A percentile compares a stretch with the other conserved stretches of the same genome.
These are phyloP conservation scores for Drusus annulatus DNA, from an alignment of 1,140 invertebrate species.

Conservation along the genomic window DNA sequence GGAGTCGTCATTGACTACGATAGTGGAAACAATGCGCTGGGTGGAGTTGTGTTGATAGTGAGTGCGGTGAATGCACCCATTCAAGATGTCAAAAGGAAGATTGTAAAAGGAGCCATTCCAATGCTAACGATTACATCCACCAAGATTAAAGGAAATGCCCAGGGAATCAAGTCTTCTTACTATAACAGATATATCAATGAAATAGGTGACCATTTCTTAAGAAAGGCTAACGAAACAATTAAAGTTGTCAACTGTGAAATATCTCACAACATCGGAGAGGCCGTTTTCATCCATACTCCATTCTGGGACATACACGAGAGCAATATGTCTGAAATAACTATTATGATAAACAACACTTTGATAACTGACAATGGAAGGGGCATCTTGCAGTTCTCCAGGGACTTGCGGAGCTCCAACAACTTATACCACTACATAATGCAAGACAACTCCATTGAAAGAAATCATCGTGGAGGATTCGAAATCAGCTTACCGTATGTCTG, in stretches of 20 bases:
- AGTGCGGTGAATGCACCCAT: constrained; percentile 81
- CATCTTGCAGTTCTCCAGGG: constrained; percentile 89
- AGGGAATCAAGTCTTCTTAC: constrained; percentile 87
- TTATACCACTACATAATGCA: constrained; percentile 94
- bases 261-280: constrained; percentile 84
- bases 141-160: constrained; percentile 85
- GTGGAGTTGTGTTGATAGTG: constrained; percentile 86
- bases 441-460: constrained; percentile 90
- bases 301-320: constrained; percentile 86
- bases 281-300: constrained; percentile 86
- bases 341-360: constrained; percentile 88
- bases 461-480: constrained; percentile 87
- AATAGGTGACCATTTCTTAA: constrained; percentile 85
- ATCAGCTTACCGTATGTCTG: constrained; percentile 92
- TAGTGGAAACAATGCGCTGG: constrained; percentile 84
- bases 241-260: constrained; percentile 85
- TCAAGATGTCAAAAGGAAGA: constrained; percentile 79
- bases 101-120: constrained; percentile 83
- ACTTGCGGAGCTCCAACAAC: constrained; percentile 93
- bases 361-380: constrained; percentile 90
- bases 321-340: constrained; percentile 87
- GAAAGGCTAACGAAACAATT: constrained; percentile 91
- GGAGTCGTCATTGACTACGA: constrained; percentile 86
- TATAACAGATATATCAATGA: constrained; percentile 93
- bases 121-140: constrained; percentile 80